phyloP scores from a whole-genome alignment of 2,797 vertebrate genomes.

The Poecile montanus region DNA sequence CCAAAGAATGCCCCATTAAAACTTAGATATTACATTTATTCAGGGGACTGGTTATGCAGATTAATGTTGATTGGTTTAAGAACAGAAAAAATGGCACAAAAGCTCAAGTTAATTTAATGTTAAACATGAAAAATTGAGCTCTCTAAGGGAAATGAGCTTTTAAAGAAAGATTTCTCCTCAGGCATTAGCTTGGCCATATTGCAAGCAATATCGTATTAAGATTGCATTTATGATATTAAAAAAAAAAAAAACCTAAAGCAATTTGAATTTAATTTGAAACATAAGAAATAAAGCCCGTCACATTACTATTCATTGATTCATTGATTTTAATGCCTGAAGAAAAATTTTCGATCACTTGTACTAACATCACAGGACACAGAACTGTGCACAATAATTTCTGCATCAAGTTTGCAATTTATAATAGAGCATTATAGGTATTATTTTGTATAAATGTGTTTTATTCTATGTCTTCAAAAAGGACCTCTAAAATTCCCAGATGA shows the following conservation, averaged over 20 bases:
- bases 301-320: constrained; percentile 41
- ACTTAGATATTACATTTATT: neutral
- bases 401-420: neutral
- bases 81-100: constrained; percentile 9
- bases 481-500: neutral
- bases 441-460: neutral
- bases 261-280: constrained; percentile 52
- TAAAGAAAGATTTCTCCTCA: constrained; percentile 25
- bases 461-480: neutral
- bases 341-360: neutral
- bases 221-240: constrained; percentile 34
- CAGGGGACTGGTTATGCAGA: neutral
- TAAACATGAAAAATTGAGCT: constrained; percentile 29
- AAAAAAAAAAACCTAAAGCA: neutral
- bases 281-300: neutral
- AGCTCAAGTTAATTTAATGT: constrained; percentile 1
- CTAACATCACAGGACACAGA: neutral
- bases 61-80: neutral
- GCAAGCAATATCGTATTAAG: neutral
- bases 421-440: neutral
- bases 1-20: neutral
- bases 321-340: constrained; percentile 35
- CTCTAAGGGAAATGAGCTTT: neutral
- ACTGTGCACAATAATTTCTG: neutral
- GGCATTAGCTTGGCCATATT: neutral